Conservation (phyloP, 2,888 invertebrate species). For the Troides oblongomaculatus region DNA sequence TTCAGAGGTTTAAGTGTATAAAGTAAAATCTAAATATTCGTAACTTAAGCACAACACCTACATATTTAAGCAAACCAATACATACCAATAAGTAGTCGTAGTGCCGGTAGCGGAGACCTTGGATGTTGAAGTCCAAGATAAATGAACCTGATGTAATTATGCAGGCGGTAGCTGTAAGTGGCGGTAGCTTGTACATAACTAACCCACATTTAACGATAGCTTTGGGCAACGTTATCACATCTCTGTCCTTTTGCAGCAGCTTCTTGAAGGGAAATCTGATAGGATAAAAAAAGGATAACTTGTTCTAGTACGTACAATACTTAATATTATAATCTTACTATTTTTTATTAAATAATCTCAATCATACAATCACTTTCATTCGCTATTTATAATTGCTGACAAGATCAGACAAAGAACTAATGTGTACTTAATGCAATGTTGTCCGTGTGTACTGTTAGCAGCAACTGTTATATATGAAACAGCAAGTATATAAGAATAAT, state of each 20-base stretch:
- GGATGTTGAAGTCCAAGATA: conserved; percentile 72
- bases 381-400: too few relatives aligned
- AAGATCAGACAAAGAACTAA: too few relatives aligned
- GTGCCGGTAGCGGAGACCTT: conserved; percentile 68
- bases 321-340: too few relatives aligned
- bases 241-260: conserved; percentile 56
- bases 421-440: too few relatives aligned
- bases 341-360: neutral
- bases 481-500: too few relatives aligned
- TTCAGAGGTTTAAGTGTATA: too few relatives aligned
- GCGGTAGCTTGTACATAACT: conserved; percentile 71
- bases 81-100: conserved; percentile 66
- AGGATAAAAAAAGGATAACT: neutral
- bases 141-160: conserved; percentile 72
- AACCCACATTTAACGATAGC: conserved; percentile 73
- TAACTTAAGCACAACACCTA: too few relatives aligned
- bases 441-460: too few relatives aligned
- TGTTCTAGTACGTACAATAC: too few relatives aligned
- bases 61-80: neutral
- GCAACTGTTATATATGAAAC: too few relatives aligned
- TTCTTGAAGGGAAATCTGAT: conserved; percentile 72
- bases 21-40: too few relatives aligned
- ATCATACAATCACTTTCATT: too few relatives aligned
- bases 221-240: conserved; percentile 61
- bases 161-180: conserved; percentile 66